Base-by-base conservation (phyloP, 1,140 invertebrate genomes). In the Pentalonia nigronervosa region DNA sequence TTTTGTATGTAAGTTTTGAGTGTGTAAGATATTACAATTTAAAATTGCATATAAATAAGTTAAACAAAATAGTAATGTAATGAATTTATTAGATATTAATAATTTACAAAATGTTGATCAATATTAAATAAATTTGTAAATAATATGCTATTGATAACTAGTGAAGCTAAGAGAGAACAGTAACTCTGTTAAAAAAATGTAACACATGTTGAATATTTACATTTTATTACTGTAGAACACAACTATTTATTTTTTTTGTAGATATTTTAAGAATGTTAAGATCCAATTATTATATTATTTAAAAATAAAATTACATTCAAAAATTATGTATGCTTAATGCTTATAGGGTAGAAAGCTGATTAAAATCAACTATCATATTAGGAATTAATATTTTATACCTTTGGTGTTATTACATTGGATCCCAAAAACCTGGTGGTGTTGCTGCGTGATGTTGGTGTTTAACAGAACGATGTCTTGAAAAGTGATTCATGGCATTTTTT, bases 401-500 rank as follows among this genome's bases (percentile, higher is more conserved):
- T 36, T 47, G 84, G 25, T 47, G 30, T 0, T 90, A 8, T 93
- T 93, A 93, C 11, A 86, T 50, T 93, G 81, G 91, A 56, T 93
- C 91, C 91, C 91, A 93, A 84, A 93, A 83, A 9, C 91, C 91
- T 41, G 81, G 48, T 14, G 91, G 91, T 36, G 91, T 93, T 76
- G 6, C 17, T 86, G 91, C 81, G 17, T 50, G 11, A 93, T 93
- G 34, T 86, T 93, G 91, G 36, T 93, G 81, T 45, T 93, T 93
- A 20, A 86, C 48, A 36, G 91, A 93, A 36, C 91, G 91, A 93
- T 93, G 91, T 86, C 91, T 93, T 20, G 91, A 93, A 93, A 86
- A 86, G 7, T 93, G 91, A 86, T 93, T 93, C 91, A 93, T 93
- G 14, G 91, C 91, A 56, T 50, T 86, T 92, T 92, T 92, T 7